Evolutionary conservation across 2,888 invertebrate genomes (phyloP).

Genomic region (Drosophila neonasuta): DNA sequence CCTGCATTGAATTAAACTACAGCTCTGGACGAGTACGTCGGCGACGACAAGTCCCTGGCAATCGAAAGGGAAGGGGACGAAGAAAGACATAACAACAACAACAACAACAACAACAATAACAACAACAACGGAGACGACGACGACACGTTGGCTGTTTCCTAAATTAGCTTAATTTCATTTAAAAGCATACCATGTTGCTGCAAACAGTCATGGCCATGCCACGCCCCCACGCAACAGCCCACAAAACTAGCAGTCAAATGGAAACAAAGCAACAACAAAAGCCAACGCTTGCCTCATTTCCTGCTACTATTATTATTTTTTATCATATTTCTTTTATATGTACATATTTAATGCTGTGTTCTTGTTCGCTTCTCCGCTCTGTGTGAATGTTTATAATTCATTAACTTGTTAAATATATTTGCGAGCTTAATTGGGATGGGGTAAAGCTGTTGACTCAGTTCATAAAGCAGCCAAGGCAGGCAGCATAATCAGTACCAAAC

Average conservation of each 20-base stretch:
- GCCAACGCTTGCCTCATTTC: not conserved
- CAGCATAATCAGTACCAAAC: constrained; percentile 3
- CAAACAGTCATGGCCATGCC: constrained; percentile 23
- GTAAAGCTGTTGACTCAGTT: constrained; percentile 51
- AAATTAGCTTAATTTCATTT: constrained; percentile 77
- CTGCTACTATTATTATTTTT: constrained; percentile 7
- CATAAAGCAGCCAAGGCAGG: constrained; percentile 32
- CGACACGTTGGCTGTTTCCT: constrained; percentile 62
- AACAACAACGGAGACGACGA: constrained; percentile 2
- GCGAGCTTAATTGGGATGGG: constrained; percentile 64
- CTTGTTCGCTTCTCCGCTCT: not conserved
- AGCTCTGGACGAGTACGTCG: constrained; percentile 41
- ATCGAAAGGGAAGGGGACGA: constrained; percentile 20
- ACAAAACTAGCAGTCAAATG: not conserved
- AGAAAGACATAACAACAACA: too few relatives aligned
- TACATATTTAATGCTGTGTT: constrained; percentile 6
- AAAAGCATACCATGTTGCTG: constrained; percentile 61
- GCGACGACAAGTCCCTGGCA: constrained; percentile 30
- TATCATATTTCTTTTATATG: constrained; percentile 14
- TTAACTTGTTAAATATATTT: constrained; percentile 70
- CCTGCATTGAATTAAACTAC: constrained; percentile 65
- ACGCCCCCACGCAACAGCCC: constrained; percentile 7
- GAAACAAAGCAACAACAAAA: not conserved
- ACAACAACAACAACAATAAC: too few relatives aligned
- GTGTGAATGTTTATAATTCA: constrained; percentile 63